Conservation (phyloP, 2,797 vertebrate species). For the Acanthopagrus latus region DNA sequence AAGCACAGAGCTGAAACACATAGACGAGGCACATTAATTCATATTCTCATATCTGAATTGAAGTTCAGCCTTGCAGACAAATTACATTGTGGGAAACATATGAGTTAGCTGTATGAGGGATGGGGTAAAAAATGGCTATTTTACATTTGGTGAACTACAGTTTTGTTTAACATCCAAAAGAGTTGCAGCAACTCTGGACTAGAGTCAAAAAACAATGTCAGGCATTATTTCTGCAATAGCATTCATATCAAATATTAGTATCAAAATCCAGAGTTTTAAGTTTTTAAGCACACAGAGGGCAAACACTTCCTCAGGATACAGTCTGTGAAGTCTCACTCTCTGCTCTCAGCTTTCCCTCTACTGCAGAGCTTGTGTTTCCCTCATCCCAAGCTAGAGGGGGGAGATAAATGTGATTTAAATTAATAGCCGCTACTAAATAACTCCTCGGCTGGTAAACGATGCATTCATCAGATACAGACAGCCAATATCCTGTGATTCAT, state of each 20-base stretch:
- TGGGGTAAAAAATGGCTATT: neutral
- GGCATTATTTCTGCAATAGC: neutral
- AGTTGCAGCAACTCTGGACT: neutral
- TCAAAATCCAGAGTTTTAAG: slow-evolving; percentile 26
- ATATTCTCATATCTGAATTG: neutral
- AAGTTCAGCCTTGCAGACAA: neutral
- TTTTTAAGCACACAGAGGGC: slow-evolving; percentile 25
- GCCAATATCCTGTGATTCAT: slow-evolving; percentile 99
- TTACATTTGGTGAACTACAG: neutral
- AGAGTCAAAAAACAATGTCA: neutral
- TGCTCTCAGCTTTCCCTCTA: slow-evolving; percentile 76
- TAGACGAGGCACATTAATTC: neutral
- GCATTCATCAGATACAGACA: slow-evolving; percentile 99
- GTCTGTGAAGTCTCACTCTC: slow-evolving; percentile 41
- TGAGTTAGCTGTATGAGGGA: neutral
- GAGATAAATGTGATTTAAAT: slow-evolving; percentile 99
- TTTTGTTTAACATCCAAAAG: neutral
- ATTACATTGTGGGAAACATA: neutral
- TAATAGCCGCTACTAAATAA: slow-evolving; percentile 99
- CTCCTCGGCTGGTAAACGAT: slow-evolving; percentile 99
- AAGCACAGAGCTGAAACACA: slow-evolving; percentile 76
- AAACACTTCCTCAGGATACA: slow-evolving; percentile 25
- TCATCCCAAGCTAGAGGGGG: slow-evolving; percentile 78
- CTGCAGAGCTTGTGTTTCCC: slow-evolving; percentile 59
- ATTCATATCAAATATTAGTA: slow-evolving; percentile 11